Base-by-base conservation (phyloP, 92 coral and sea anemone species). In the Heliopora coerulea region DNA sequence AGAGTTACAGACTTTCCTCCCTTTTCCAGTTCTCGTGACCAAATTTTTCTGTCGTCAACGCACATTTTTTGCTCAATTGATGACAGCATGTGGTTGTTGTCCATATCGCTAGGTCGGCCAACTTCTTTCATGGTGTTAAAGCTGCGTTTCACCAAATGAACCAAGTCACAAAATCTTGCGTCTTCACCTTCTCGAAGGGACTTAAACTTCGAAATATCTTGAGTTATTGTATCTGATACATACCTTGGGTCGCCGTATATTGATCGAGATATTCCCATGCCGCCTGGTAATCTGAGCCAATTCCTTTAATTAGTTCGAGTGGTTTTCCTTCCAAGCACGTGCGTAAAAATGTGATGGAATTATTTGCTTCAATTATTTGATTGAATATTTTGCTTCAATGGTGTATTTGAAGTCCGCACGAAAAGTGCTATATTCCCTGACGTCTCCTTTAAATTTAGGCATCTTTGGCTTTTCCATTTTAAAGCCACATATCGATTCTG, bases 241-340 rank as follows among this genome's bases (percentile, higher is more conserved):
- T 75, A 70, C 48, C 83, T 56, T 26, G 87, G 79, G 23, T 78
- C 87, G 3, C 82, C 90, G 56, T 83, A 86, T 2, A 86, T 61
- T 8, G 90, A 83, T 79, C 87, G 24, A 86, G 69, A 33, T 86
- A 83, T 21, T 74, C 74, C 91, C 83, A 83, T 19, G 86, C 82
- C 7, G 79, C 90, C 40, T 86, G 69, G 64, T 86, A 86, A 64
- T 83, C 87, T 27, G 86, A 65, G 4, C 83, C 85, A 23, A 80
- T 75, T n/a, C 87, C 87, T 54, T 75, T 79, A 15, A 83, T 82
- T 56, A 82, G 28, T 18, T 86, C 84, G 13, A 86, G 56, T 12
- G 86, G 89, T 56, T 75, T 62, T 24, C 72, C 81, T 32, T 69
- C 42, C 35, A 86, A 33, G 15, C 77, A 34, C 40, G 81, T 32